Evolutionary conservation across 2,797 vertebrate genomes (phyloP).

Genomic region (Artibeus jamaicensis): DNA sequence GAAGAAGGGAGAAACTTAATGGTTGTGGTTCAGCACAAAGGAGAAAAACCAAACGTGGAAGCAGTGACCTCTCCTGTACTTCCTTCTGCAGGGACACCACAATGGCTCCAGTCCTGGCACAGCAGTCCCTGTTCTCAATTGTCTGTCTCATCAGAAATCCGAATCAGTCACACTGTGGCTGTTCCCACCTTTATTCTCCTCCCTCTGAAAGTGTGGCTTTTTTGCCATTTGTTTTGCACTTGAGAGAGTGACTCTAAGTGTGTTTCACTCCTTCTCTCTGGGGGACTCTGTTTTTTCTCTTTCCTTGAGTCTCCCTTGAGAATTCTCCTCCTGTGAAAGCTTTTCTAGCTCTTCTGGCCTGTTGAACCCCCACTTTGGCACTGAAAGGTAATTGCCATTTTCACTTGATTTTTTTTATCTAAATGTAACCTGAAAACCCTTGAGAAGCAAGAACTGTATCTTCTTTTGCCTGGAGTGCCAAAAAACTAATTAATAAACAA

Average conservation of each 20-base stretch:
- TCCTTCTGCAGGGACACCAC: not conserved
- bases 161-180: not conserved
- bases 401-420: not conserved
- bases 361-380: not conserved
- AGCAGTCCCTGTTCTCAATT: not conserved
- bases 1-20: not conserved
- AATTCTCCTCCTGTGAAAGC: not conserved
- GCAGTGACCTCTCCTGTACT: not conserved
- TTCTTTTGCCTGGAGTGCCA: not conserved
- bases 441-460: not conserved
- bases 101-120: not conserved
- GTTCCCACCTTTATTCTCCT: not conserved
- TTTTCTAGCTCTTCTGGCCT: not conserved
- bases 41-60: not conserved
- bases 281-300: not conserved
- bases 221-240: not conserved
- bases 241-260: not conserved
- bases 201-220: not conserved
- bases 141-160: not conserved
- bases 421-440: conserved; percentile 27
- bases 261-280: not conserved
- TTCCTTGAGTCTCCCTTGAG: not conserved
- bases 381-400: not conserved
- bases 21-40: not conserved
- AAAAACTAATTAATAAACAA: conserved; percentile 1